phyloP scores from a whole-genome alignment of 2,113 vertebrate species.

The Synchiropus splendidus region DNA sequence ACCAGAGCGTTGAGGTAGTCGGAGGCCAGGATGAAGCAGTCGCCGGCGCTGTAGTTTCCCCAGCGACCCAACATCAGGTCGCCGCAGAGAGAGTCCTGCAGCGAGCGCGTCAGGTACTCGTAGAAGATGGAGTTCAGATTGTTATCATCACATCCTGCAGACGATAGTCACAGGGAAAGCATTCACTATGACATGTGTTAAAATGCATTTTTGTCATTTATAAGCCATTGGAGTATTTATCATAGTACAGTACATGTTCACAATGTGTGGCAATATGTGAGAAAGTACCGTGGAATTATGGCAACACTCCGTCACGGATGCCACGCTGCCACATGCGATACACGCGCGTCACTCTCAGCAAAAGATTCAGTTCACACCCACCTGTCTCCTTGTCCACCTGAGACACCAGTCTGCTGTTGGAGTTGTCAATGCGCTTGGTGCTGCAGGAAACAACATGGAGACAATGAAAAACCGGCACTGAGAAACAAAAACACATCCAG shows the following conservation, averaged over 20 bases:
- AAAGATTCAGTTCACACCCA: too few species aligned
- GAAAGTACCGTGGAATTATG: too few species aligned
- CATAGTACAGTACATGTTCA: too few species aligned
- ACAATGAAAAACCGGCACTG: too few species aligned
- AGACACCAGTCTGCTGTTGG: conserved; percentile 88
- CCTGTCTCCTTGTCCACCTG: conserved; percentile 94
- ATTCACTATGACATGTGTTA: too few species aligned
- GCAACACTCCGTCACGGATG: too few species aligned
- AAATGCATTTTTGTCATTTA: too few species aligned
- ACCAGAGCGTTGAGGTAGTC: conserved; percentile 97
- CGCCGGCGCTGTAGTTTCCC: conserved; percentile 91
- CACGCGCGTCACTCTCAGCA: too few species aligned
- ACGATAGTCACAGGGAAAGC: conserved; percentile 3
- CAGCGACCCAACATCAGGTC: conserved; percentile 91
- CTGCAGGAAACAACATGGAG: conserved; percentile 58
- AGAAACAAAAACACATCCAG: not conserved
- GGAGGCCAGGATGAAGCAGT: conserved; percentile 96
- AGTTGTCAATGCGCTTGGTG: conserved; percentile 87
- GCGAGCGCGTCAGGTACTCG: conserved; percentile 90
- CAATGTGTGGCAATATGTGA: too few species aligned
- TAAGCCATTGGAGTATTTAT: too few species aligned
- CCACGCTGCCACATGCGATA: too few species aligned
- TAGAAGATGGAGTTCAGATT: conserved; percentile 98
- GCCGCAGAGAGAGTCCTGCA: conserved; percentile 91
- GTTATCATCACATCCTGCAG: conserved; percentile 85